Evolutionary conservation across 2,888 invertebrate genomes (phyloP).

Genomic region (Beris chalybata): DNA sequence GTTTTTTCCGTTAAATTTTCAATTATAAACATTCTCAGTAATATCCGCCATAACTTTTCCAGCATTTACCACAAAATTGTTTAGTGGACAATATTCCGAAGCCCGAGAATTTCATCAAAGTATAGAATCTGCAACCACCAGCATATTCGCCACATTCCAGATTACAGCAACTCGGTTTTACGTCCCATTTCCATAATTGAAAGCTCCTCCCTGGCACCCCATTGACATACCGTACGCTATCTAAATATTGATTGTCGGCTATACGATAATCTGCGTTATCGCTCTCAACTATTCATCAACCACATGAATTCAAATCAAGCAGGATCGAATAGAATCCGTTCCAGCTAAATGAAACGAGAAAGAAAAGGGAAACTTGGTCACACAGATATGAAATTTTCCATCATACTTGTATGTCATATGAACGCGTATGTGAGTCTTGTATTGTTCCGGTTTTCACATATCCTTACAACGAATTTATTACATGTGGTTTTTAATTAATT

Average conservation of each 20-base stretch:
- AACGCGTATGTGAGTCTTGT: background rate
- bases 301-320: conserved; percentile 26
- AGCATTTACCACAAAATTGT: too few relatives aligned
- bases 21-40: too few relatives aligned
- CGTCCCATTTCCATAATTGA: conserved; percentile 29
- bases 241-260: too few relatives aligned
- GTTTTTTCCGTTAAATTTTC: too few relatives aligned
- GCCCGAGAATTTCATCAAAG: too few relatives aligned
- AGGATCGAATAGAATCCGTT: conserved; percentile 15
- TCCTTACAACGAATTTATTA: too few relatives aligned
- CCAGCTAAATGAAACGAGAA: conserved; percentile 20
- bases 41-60: too few relatives aligned
- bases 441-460: too few relatives aligned
- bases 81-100: too few relatives aligned
- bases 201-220: conserved; percentile 12
- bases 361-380: conserved; percentile 10
- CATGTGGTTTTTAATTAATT: conserved; percentile 21
- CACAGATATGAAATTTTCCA: conserved; percentile 28
- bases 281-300: conserved; percentile 10
- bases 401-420: conserved; percentile 21
- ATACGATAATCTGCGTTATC: too few relatives aligned
- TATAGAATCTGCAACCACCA: too few relatives aligned
- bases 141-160: too few relatives aligned
- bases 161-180: conserved; percentile 10
- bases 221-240: conserved; percentile 10